Evolutionary conservation across 2,797 vertebrate genomes (phyloP), one percentile per base, ranked within the genome.

Genomic region (Chiroxiphia lanceolata): DNA sequence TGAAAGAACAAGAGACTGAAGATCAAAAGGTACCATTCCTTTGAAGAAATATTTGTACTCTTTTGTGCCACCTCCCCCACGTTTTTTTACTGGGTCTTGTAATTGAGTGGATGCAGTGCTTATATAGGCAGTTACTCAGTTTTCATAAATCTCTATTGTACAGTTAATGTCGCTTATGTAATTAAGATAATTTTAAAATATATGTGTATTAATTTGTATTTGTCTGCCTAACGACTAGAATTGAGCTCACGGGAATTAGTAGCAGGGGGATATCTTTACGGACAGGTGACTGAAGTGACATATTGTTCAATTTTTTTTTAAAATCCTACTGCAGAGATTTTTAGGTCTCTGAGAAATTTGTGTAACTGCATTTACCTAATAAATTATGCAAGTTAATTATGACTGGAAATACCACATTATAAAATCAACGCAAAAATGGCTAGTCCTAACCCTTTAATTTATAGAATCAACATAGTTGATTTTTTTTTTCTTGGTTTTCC

Each of bases 1-100:
- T 99, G 40, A 99, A 98, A 94, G 99, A 99, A 75, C 99, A 99
- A 96, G 99, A 99, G 96, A 92, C 98, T 40, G 99, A 99, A 96
- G 99, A 99, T 97, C 99, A 99, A 95, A 99, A 99, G 99, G 99
- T 99, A 90, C 42, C 26, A 54, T 91, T 95, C 56, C 91, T 96
- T 96, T 96, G 95, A 97, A 95, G 87, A 94, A 89, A 83, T 88
- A 50, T 36, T 71, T 79, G 25, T 71, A 60, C 23, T 78, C 33
- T 91, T 90, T 83, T 96, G 36, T 77, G 15, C 50, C 53, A 63
- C 13, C 13, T 80, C 34, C 25, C 13, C 21, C 51, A 7, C 13
- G 10, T 59, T 72, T 96, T 93, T 93, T 94, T 85, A 95, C 40
- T 69, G 74, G 22, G 21, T 93, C 17, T 1, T 78, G 18, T 77